phyloP scores from a whole-genome alignment of 1,140 invertebrate genomes.

The Drosophila repletoides region DNA sequence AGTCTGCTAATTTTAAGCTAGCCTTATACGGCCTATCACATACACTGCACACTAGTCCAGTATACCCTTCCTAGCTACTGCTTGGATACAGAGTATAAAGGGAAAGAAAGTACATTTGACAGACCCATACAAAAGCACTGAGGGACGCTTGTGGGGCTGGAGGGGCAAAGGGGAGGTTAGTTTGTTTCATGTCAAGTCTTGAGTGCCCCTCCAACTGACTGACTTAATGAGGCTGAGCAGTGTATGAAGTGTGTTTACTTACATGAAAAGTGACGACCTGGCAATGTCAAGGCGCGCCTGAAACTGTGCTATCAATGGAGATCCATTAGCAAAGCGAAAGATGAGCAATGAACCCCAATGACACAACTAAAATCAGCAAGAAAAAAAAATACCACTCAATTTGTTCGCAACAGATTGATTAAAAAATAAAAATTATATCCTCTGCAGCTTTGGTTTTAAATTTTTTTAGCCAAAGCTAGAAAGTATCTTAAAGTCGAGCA shows the following conservation, averaged over 20 bases:
- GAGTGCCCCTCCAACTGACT: neutral
- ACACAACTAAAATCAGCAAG: too few relatives aligned
- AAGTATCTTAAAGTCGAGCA: too few relatives aligned
- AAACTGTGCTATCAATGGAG: slow-evolving; percentile 1
- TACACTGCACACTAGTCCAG: too few relatives aligned
- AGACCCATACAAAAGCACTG: slow-evolving; percentile 7
- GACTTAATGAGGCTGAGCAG: slow-evolving; percentile 33
- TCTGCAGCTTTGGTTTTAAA: too few relatives aligned
- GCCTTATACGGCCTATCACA: too few relatives aligned
- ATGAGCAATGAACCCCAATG: slow-evolving; percentile 24
- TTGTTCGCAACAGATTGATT: too few relatives aligned
- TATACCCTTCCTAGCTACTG: too few relatives aligned
- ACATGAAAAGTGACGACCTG: slow-evolving; percentile 4
- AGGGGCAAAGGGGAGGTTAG: neutral
- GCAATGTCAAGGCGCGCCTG: slow-evolving; percentile 36
- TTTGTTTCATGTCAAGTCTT: slow-evolving; percentile 21
- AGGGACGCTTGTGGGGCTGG: neutral
- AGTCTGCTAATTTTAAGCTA: too few relatives aligned
- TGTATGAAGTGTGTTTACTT: slow-evolving; percentile 17
- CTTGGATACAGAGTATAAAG: too few relatives aligned
- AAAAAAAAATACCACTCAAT: too few relatives aligned
- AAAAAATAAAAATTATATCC: too few relatives aligned
- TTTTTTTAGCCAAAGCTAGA: too few relatives aligned
- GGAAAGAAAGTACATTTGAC: slow-evolving; percentile 25
- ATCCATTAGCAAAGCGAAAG: slow-evolving; percentile 2